phyloP scores from a whole-genome alignment of 2,888 invertebrate genomes.

The Meloe dianella region DNA sequence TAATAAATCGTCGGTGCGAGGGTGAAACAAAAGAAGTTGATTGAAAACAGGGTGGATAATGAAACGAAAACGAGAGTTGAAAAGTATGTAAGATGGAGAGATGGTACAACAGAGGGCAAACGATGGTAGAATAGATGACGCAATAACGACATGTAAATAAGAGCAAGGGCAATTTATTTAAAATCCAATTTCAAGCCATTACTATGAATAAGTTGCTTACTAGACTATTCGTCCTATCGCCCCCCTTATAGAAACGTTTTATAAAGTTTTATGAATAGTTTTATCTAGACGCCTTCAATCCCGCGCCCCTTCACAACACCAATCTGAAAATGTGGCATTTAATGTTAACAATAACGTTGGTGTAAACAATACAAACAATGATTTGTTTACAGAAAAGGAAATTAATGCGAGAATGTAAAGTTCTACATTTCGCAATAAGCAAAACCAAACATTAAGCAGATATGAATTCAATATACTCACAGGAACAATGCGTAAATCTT shows the following conservation, averaged over 20 bases:
- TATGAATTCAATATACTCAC: background rate
- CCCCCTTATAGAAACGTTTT: slow-evolving; percentile 30
- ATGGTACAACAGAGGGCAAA: slow-evolving; percentile 23
- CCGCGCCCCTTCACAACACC: slow-evolving; percentile 13
- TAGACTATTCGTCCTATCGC: slow-evolving; percentile 34
- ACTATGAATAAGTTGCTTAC: slow-evolving; percentile 50
- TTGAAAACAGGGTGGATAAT: slow-evolving; percentile 32
- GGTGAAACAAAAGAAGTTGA: slow-evolving; percentile 25
- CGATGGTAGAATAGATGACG: slow-evolving; percentile 43
- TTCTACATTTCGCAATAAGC: background rate
- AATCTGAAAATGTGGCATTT: slow-evolving; percentile 32
- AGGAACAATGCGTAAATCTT: background rate
- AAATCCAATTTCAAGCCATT: slow-evolving; percentile 52
- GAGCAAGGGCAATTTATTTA: slow-evolving; percentile 53
- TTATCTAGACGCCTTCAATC: slow-evolving; percentile 33
- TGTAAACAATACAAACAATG: slow-evolving; percentile 35
- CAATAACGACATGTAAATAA: slow-evolving; percentile 53
- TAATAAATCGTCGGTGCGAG: slow-evolving; percentile 23
- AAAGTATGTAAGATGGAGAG: slow-evolving; percentile 22
- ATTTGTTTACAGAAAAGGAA: slow-evolving; percentile 33
- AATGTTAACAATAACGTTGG: slow-evolving; percentile 29
- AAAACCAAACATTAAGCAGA: background rate
- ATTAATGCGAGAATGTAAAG: slow-evolving; percentile 29
- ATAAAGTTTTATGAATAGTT: slow-evolving; percentile 43
- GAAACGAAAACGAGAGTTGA: slow-evolving; percentile 30